Evolutionary conservation across 1,140 invertebrate species (phyloP).

Genomic region (Atta cephalotes): DNA sequence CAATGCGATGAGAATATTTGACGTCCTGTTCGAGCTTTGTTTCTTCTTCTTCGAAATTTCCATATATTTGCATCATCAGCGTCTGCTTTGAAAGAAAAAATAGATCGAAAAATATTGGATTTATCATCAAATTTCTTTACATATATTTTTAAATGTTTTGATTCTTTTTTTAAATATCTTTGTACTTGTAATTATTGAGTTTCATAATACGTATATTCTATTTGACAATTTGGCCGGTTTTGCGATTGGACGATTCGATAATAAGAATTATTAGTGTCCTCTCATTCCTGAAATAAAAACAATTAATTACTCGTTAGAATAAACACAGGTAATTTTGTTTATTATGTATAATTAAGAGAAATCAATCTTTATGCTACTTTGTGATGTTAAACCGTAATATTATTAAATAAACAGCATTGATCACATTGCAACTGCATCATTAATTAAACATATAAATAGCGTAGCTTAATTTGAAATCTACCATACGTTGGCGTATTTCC

Average conservation of each 20-base stretch:
- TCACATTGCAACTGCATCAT: not conserved
- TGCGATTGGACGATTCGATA: not conserved
- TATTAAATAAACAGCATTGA: conserved; percentile 15
- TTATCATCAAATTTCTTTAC: not conserved
- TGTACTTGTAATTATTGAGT: not conserved
- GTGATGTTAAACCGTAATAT: not conserved
- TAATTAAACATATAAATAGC: not conserved
- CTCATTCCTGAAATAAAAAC: not conserved
- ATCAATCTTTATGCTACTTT: not conserved
- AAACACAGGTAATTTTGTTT: not conserved
- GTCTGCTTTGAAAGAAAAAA: not conserved
- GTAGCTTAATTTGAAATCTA: conserved; percentile 26
- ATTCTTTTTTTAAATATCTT: not conserved
- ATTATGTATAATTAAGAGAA: not conserved
- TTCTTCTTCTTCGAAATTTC: conserved; percentile 9
- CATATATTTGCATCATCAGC: conserved; percentile 20
- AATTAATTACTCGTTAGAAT: not conserved
- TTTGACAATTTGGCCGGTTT: not conserved
- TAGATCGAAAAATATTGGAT: not conserved
- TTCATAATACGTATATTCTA: not conserved
- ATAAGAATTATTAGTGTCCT: not conserved
- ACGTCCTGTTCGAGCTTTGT: conserved; percentile 9
- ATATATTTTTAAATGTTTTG: conserved; percentile 8
- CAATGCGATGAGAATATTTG: conserved; percentile 53
- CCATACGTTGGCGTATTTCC: not conserved